A percentile compares a stretch with the other conserved stretches of the same genome.
phyloP scores from a whole-genome alignment of 2,797 vertebrate species.

The Sardinella longiceps region DNA sequence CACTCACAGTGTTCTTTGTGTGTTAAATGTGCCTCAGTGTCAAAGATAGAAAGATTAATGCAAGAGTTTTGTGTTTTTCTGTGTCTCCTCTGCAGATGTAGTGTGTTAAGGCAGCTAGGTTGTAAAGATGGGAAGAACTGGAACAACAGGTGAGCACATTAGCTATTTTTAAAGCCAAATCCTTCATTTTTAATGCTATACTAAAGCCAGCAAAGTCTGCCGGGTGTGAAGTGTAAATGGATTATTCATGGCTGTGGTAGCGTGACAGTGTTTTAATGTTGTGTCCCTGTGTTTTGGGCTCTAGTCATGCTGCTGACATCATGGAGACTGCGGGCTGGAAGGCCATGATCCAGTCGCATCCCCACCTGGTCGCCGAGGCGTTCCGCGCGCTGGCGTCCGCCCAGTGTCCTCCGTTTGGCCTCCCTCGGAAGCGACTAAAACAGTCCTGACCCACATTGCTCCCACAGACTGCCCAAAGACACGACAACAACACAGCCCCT shows the following conservation, averaged over 20 bases:
- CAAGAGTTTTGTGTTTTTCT: conserved; percentile 24
- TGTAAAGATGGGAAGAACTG: conserved; percentile 91
- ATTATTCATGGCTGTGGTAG: not conserved
- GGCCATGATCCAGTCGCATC: conserved; percentile 99
- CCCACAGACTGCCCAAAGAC: conserved; percentile 38
- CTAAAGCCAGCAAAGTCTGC: not conserved
- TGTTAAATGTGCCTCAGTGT: not conserved
- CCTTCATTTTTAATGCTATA: conserved; percentile 4
- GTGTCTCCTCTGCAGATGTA: conserved; percentile 74
- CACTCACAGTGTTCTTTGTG: not conserved
- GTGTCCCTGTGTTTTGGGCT: conserved; percentile 59
- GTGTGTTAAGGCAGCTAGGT: conserved; percentile 87
- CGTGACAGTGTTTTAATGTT: not conserved
- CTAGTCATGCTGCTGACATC: conserved; percentile 95
- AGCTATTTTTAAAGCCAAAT: not conserved
- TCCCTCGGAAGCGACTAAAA: conserved; percentile 58
- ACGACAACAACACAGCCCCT: conserved; percentile 28
- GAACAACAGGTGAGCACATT: conserved; percentile 80
- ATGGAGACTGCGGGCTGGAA: conserved; percentile 99
- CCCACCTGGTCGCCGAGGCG: conserved; percentile 98
- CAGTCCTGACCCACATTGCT: conserved; percentile 53
- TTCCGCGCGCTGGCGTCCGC: conserved; percentile 85
- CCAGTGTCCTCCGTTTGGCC: conserved; percentile 56
- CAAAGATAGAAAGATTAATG: not conserved
- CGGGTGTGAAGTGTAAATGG: not conserved